Percentiles rank a stretch among this genome's conserved stretches.
Conservation (phyloP, 2,888 invertebrate species). For the Tetragonisca angustula region DNA sequence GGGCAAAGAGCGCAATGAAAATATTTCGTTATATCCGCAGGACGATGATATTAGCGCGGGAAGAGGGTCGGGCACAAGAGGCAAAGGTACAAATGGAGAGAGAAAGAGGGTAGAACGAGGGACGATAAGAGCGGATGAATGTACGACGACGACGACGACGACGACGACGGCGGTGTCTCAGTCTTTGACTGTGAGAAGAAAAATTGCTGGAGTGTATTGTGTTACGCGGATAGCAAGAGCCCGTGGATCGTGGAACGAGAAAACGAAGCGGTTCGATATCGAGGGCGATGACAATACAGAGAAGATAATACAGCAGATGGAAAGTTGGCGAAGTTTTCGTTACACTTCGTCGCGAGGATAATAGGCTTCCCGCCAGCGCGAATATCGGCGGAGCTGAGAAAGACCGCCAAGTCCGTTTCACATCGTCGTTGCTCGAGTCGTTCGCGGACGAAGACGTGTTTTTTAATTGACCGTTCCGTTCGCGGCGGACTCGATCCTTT, state of each 20-base stretch:
- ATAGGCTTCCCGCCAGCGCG: slow-evolving; percentile 3
- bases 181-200: slow-evolving; percentile 11
- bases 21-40: slow-evolving; percentile 65
- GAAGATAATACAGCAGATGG: slow-evolving; percentile 15
- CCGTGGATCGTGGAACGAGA: slow-evolving; percentile 16
- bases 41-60: slow-evolving; percentile 63
- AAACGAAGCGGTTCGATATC: slow-evolving; percentile 16
- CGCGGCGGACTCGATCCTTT: slow-evolving; percentile 14
- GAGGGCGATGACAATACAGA: background rate
- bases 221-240: slow-evolving; percentile 26
- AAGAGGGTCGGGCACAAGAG: slow-evolving; percentile 27
- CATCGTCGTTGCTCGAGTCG: background rate
- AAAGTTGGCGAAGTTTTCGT: slow-evolving; percentile 33
- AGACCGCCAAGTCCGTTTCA: too few relatives aligned
- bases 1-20: slow-evolving; percentile 65
- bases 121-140: slow-evolving; percentile 23
- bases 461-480: slow-evolving; percentile 17
- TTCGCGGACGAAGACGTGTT: background rate
- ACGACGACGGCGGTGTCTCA: background rate
- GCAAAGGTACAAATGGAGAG: background rate
- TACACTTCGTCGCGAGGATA: slow-evolving; percentile 15
- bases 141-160: background rate
- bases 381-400: slow-evolving; percentile 3
- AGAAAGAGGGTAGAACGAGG: background rate
- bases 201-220: slow-evolving; percentile 45